Evolutionary conservation across 2,113 vertebrate genomes (phyloP), one percentile per base, ranked within the genome.

Genomic region (Ascaphus truei): DNA sequence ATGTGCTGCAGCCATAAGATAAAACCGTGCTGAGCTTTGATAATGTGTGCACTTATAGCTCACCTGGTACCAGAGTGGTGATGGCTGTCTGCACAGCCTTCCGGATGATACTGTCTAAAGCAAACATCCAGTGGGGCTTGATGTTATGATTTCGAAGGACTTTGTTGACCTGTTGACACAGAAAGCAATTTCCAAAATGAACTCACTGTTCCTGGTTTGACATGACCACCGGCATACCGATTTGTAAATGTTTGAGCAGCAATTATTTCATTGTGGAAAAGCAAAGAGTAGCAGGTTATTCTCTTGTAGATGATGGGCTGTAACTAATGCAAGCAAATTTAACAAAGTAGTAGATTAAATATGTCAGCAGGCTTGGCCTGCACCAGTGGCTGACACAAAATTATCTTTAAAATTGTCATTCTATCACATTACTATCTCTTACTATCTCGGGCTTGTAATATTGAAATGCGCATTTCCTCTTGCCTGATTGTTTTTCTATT

Each of bases 101-200:
- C 31, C 97, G 93, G 74, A 97, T 95, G 79, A 99, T 98, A 79
- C 94, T 99, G 81, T 99, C 97, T 76, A 99, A 77, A 8, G 97
- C 97, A 68, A 99, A 99, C 97, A 98, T 99, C 97, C 97, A 99
- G 67, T 99, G 97, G 33, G 97, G 97, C 77, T 99, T 99, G 82
- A 99, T 98, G 78, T 99, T 98, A 81, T 99, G 96, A 77, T 97
- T 99, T 83, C 96, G 84, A 69, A 99, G 88, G 71, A 99, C 94
- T 92, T 98, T 98, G 85, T 99, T 99, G 68, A 98, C 94, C 97
- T 99, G 77, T 26, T 74, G 73, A 85, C 29, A 77, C 1, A 78
- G 1, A 81, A 60, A 30, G 30, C 10, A 30, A 47, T 55, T 25
- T 20, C 10, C 13, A 41, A 15, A 13, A 36, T 9, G 22, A 47